phyloP scores from a whole-genome alignment of 2,113 vertebrate species.

The Eptesicus fuscus region DNA sequence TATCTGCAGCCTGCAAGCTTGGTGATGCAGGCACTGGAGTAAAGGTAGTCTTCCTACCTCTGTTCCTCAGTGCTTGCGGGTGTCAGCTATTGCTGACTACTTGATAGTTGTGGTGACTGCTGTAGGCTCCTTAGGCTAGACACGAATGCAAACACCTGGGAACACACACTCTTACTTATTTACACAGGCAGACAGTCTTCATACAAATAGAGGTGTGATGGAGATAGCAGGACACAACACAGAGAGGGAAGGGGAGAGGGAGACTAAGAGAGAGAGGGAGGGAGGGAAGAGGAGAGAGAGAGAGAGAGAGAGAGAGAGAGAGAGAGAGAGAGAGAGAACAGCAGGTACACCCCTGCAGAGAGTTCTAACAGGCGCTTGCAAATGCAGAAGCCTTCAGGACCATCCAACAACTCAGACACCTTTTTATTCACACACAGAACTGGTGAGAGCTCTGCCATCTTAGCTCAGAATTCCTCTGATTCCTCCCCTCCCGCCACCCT shows the following conservation, averaged over 20 bases:
- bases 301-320: slow-evolving; percentile 49
- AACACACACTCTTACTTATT: slow-evolving; percentile 76
- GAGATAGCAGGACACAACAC: slow-evolving; percentile 80
- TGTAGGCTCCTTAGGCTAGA: slow-evolving; percentile 79
- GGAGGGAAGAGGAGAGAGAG: slow-evolving; percentile 55
- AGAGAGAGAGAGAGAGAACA: slow-evolving; percentile 75
- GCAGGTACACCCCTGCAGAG: slow-evolving; percentile 80
- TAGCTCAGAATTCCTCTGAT: slow-evolving; percentile 82
- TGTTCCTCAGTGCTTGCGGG: slow-evolving; percentile 77
- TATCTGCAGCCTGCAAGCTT: slow-evolving; percentile 78
- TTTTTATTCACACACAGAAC: slow-evolving; percentile 76
- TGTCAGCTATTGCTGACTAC: slow-evolving; percentile 82
- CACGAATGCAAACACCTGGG: slow-evolving; percentile 80
- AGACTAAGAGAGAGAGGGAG: slow-evolving; percentile 68
- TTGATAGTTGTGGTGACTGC: slow-evolving; percentile 80
- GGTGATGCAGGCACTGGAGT: slow-evolving; percentile 75
- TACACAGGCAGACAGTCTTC: slow-evolving; percentile 80
- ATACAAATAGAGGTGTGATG: slow-evolving; percentile 78
- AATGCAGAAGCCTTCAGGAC: slow-evolving; percentile 81
- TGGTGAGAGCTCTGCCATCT: slow-evolving; percentile 84
- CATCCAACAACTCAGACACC: slow-evolving; percentile 81
- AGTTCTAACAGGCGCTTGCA: slow-evolving; percentile 81
- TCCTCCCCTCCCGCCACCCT: slow-evolving; percentile 67
- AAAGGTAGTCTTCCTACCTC: slow-evolving; percentile 79
- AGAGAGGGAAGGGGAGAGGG: slow-evolving; percentile 74